Evolutionary conservation across 1,140 invertebrate species (phyloP).

Genomic region (Doryteuthis pealeii): DNA sequence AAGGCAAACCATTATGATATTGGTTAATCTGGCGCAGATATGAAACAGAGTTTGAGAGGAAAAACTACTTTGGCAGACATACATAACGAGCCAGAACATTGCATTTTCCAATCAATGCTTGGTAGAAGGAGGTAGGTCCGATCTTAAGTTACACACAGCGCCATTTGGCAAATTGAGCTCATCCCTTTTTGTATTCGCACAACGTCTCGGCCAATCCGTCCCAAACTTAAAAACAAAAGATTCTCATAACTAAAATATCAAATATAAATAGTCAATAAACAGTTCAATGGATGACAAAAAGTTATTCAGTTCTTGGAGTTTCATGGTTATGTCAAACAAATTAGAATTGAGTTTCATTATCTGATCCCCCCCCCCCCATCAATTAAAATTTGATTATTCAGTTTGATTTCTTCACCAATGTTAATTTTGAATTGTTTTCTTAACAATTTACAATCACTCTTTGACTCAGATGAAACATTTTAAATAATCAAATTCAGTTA

Average conservation of each 20-base stretch:
- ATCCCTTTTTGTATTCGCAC: slow-evolving; percentile 97
- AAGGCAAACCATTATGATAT: too few relatives aligned
- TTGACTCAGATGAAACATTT: too few relatives aligned
- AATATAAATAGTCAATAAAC: neutral
- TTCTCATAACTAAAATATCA: neutral
- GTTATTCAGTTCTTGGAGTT: neutral
- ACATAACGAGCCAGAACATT: slow-evolving; percentile 93
- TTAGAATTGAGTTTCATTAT: too few relatives aligned
- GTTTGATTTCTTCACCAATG: too few relatives aligned
- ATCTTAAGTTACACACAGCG: slow-evolving; percentile 94
- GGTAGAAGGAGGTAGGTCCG: slow-evolving; percentile 80
- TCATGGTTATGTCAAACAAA: neutral
- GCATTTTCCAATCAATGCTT: slow-evolving; percentile 86
- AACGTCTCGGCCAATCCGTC: slow-evolving; percentile 89
- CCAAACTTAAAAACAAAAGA: slow-evolving; percentile 65
- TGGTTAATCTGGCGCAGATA: too few relatives aligned
- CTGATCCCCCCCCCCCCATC: too few relatives aligned
- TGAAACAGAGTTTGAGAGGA: too few relatives aligned
- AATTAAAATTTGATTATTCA: too few relatives aligned
- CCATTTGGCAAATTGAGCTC: slow-evolving; percentile 97
- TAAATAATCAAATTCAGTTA: too few relatives aligned
- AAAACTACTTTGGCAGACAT: slow-evolving; percentile 78
- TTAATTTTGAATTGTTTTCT: too few relatives aligned
- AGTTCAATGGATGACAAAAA: neutral
- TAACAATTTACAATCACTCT: too few relatives aligned